These are phyloP conservation scores for Pseudoips prasinana DNA, from an alignment of 2,888 invertebrate species.

Conservation along the genomic window DNA sequence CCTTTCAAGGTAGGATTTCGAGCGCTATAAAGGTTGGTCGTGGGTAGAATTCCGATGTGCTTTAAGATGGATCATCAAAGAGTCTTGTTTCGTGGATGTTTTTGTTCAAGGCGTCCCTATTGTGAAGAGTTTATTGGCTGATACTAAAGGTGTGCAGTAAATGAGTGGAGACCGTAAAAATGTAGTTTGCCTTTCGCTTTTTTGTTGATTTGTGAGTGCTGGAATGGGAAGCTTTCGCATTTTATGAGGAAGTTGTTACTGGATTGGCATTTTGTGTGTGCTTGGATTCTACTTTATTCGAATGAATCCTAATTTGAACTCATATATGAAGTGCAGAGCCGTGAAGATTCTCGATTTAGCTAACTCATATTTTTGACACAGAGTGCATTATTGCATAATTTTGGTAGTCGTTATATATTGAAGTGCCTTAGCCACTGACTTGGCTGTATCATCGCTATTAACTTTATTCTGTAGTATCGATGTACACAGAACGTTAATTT, in stretches of 20 bases:
- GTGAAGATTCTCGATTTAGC: no score
- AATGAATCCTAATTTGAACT: no score
- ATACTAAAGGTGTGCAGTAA: neutral
- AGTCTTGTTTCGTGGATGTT: slow-evolving; percentile 6
- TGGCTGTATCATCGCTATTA: no score
- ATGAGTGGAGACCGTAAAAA: neutral
- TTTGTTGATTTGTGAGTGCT: neutral
- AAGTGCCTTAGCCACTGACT: no score
- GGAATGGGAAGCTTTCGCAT: neutral
- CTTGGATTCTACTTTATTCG: no score
- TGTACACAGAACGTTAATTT: no score
- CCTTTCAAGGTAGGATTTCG: slow-evolving; percentile 17
- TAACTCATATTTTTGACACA: no score
- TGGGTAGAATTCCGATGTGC: slow-evolving; percentile 23
- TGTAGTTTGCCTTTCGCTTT: neutral
- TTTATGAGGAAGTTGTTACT: neutral
- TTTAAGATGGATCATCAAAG: slow-evolving; percentile 28
- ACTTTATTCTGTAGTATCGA: no score
- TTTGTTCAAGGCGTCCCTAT: neutral
- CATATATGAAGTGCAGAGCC: no score
- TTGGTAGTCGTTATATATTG: no score
- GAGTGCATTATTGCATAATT: no score
- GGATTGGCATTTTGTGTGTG: no score
- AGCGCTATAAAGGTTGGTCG: slow-evolving; percentile 23
- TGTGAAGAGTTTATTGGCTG: neutral